Evolutionary conservation across 2,113 vertebrate species (phyloP).

Genomic region (Panurus biarmicus): DNA sequence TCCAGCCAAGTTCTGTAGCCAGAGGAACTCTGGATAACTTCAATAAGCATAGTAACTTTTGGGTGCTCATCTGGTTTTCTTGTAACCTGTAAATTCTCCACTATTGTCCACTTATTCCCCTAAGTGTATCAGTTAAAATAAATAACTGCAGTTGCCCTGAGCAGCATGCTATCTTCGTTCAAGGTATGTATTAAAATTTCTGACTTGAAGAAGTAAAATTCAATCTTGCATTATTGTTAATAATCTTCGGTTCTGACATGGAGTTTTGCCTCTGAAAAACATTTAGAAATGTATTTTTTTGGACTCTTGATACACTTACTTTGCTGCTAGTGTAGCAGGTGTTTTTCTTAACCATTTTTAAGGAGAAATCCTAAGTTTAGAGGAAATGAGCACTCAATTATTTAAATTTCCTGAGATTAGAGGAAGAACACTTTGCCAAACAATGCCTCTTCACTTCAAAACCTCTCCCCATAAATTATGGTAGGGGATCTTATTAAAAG

Average conservation of each 20-base stretch:
- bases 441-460: conserved; percentile 93
- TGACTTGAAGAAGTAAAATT: not conserved
- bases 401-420: conserved; percentile 86
- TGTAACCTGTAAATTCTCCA: not conserved
- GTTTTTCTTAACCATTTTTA: conserved; percentile 73
- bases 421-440: conserved; percentile 88
- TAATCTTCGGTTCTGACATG: not conserved
- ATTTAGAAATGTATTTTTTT: not conserved
- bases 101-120: not conserved
- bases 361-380: conserved; percentile 69
- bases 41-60: not conserved
- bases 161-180: not conserved
- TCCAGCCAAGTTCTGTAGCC: not conserved
- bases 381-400: conserved; percentile 78
- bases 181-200: not conserved
- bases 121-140: not conserved
- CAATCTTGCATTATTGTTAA: not conserved
- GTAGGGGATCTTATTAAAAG: conserved; percentile 86
- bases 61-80: not conserved
- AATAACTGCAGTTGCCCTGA: not conserved
- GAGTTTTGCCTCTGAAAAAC: not conserved
- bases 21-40: not conserved
- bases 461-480: conserved; percentile 88
- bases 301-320: not conserved
- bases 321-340: conserved; percentile 68